phyloP scores from a whole-genome alignment of 1,140 invertebrate species.

The Octopus bimaculoides region DNA sequence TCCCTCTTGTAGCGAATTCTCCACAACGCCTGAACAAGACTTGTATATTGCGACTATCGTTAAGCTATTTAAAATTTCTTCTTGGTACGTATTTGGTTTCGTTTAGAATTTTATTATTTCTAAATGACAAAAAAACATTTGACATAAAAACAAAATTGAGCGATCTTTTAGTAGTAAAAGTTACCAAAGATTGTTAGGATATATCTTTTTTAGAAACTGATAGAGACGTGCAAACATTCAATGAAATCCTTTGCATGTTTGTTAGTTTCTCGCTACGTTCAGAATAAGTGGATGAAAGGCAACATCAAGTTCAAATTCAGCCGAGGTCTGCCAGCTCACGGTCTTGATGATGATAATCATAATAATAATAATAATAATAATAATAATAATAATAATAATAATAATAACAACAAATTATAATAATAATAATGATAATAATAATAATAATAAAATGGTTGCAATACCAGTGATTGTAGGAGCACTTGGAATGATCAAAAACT shows the following conservation, averaged over 20 bases:
- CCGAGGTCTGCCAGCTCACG: no score
- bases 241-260: not conserved
- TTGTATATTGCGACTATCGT: not conserved
- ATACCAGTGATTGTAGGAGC: no score
- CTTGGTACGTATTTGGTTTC: not conserved
- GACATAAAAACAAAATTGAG: not conserved
- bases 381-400: no score
- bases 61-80: constrained; percentile 7
- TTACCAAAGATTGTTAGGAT: not conserved
- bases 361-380: no score
- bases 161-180: not conserved
- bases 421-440: no score
- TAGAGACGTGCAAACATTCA: not conserved
- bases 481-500: no score
- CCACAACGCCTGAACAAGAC: not conserved
- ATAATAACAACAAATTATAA: no score
- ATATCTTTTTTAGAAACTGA: not conserved
- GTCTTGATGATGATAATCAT: no score
- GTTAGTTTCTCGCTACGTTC: not conserved
- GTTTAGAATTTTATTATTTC: not conserved
- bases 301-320: no score
- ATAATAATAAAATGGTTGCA: no score
- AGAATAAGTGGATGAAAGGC: no score
- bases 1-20: not conserved
- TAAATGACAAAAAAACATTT: not conserved